A percentile compares a stretch with the other conserved stretches of the same genome.
phyloP scores from a whole-genome alignment of 2,888 invertebrate genomes.

The Ectemnius cavifrons region DNA sequence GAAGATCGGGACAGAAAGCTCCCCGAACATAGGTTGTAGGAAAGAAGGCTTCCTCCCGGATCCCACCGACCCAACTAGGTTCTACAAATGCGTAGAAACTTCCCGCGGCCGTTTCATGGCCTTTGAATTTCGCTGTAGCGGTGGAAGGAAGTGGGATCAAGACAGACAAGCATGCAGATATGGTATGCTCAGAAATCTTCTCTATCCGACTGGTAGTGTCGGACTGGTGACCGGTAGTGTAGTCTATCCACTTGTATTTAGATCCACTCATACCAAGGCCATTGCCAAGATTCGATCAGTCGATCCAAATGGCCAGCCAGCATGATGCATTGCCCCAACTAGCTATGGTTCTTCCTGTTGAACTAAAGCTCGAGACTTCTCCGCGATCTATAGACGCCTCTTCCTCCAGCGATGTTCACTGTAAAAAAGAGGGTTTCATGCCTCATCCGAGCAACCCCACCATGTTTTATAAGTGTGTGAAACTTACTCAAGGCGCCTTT shows the following conservation, averaged over 20 bases:
- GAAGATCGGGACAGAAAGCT: too few species aligned
- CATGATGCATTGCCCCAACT: too few species aligned
- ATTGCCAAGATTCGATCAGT: too few species aligned
- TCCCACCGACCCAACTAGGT: slow-evolving; percentile 37
- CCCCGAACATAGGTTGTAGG: slow-evolving; percentile 1
- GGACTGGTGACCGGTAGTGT: too few species aligned
- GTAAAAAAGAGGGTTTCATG: slow-evolving; percentile 17
- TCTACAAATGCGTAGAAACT: slow-evolving; percentile 41
- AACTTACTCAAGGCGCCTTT: not conserved
- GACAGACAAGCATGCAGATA: not conserved
- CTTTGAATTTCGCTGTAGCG: slow-evolving; percentile 7
- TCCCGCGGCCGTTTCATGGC: not conserved
- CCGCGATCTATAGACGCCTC: too few species aligned
- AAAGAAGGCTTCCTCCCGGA: slow-evolving; percentile 21
- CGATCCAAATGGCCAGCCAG: too few species aligned
- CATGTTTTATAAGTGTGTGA: slow-evolving; percentile 50
- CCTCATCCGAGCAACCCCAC: slow-evolving; percentile 29
- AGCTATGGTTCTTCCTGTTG: too few species aligned
- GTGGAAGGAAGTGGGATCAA: not conserved
- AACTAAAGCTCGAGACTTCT: too few species aligned
- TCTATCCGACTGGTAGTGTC: too few species aligned
- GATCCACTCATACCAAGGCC: too few species aligned
- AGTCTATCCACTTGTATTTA: too few species aligned
- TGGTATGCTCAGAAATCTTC: not conserved
- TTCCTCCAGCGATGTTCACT: not conserved